phyloP scores from a whole-genome alignment of 2,888 invertebrate species.

The Lochmaea crataegi region DNA sequence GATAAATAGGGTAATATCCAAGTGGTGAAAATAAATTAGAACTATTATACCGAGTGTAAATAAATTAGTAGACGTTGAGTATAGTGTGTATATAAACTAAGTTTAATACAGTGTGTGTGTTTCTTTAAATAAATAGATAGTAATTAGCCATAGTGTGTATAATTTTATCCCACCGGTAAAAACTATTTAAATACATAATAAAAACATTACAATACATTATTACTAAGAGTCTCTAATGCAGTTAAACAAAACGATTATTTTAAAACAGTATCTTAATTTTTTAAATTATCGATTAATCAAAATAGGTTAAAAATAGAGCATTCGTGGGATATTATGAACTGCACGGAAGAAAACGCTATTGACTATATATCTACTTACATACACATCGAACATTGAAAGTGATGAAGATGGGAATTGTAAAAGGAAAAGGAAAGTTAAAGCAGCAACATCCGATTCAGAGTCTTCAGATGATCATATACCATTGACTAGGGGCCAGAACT shows the following conservation, averaged over 20 bases:
- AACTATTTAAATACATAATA: too few relatives aligned
- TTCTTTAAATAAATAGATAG: too few relatives aligned
- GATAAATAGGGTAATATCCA: too few relatives aligned
- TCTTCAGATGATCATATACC: conserved; percentile 19
- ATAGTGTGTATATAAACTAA: too few relatives aligned
- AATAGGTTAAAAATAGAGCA: conserved; percentile 26
- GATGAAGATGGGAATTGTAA: conserved; percentile 16
- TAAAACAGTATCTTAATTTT: conserved; percentile 15
- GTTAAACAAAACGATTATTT: conserved; percentile 21
- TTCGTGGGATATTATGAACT: conserved; percentile 18
- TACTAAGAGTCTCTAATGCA: conserved; percentile 16
- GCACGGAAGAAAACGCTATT: conserved; percentile 20
- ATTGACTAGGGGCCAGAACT: conserved; percentile 23
- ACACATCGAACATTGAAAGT: conserved; percentile 22
- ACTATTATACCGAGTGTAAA: too few relatives aligned
- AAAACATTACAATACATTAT: too few relatives aligned
- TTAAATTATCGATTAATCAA: conserved; percentile 19
- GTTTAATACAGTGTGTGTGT: too few relatives aligned
- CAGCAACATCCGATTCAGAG: conserved; percentile 17
- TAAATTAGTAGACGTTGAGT: too few relatives aligned
- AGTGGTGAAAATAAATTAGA: too few relatives aligned
- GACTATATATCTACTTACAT: conserved; percentile 22
- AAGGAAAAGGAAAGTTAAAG: conserved; percentile 17
- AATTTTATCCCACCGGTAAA: too few relatives aligned
- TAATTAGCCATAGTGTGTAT: too few relatives aligned